A percentile compares a stretch with the other conserved stretches of the same genome.
Evolutionary conservation across 2,888 invertebrate species (phyloP).

Genomic region (Athalia cordata): DNA sequence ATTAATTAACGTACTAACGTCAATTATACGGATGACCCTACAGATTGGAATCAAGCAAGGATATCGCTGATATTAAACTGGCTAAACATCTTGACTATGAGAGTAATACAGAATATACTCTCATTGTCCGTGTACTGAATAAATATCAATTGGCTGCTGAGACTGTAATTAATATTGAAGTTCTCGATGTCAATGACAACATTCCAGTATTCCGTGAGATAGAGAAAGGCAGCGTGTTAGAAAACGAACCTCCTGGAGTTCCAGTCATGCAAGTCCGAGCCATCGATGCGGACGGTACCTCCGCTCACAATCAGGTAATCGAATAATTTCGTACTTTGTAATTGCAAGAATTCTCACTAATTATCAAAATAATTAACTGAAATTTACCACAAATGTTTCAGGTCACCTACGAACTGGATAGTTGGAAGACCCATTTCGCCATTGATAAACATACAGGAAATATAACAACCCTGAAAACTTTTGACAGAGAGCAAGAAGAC

Average conservation of each 20-base stretch:
- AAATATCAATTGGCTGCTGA: conserved; percentile 87
- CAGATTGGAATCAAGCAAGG: conserved; percentile 77
- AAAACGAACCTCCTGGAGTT: conserved; percentile 89
- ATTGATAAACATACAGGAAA: conserved; percentile 92
- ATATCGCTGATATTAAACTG: conserved; percentile 84
- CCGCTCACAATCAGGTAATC: conserved; percentile 83
- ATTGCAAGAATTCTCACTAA: not conserved
- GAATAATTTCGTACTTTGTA: not conserved
- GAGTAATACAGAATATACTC: conserved; percentile 87
- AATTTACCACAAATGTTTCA: conserved; percentile 50
- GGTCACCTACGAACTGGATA: conserved; percentile 85
- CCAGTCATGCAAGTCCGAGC: conserved; percentile 92
- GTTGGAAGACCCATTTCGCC: conserved; percentile 83
- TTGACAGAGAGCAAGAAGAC: conserved; percentile 90
- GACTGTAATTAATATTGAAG: conserved; percentile 85
- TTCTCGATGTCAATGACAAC: conserved; percentile 93
- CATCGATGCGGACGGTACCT: conserved; percentile 90
- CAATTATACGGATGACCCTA: conserved; percentile 41
- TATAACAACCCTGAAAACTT: conserved; percentile 86
- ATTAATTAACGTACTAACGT: too few species aligned
- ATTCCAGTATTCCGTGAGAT: conserved; percentile 90
- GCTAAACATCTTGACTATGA: conserved; percentile 89
- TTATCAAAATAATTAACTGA: not conserved
- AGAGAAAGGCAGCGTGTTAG: conserved; percentile 87
- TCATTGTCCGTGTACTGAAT: conserved; percentile 89